phyloP scores from a whole-genome alignment of 2,888 invertebrate genomes.

The Ochropacha duplaris region DNA sequence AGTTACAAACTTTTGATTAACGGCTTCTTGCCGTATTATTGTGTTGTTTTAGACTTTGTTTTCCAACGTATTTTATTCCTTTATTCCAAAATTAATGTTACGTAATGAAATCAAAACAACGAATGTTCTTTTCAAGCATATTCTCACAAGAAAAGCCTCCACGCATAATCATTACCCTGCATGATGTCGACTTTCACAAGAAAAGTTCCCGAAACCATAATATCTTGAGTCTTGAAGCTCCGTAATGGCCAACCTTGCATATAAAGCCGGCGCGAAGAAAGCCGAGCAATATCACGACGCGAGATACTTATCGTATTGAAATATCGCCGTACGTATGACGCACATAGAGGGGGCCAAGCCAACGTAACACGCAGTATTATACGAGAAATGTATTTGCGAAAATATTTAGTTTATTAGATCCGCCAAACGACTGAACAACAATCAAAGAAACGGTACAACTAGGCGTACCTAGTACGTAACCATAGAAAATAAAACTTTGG shows the following conservation, averaged over 20 bases:
- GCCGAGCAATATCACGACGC: conserved; percentile 22
- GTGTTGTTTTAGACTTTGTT: background rate
- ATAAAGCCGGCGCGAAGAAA: conserved; percentile 23
- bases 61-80: background rate
- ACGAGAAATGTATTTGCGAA: background rate
- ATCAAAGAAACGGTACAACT: too few species aligned
- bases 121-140: background rate
- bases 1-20: background rate
- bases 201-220: background rate
- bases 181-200: background rate
- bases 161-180: background rate
- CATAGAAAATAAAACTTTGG: background rate
- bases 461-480: too few species aligned
- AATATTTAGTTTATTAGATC: background rate
- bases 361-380: conserved; percentile 9
- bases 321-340: conserved; percentile 18
- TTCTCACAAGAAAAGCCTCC: background rate
- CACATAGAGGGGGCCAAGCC: conserved; percentile 14
- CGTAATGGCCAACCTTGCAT: conserved; percentile 14
- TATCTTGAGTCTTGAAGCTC: conserved; percentile 10
- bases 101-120: background rate
- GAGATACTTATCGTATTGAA: conserved; percentile 30
- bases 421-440: too few species aligned
- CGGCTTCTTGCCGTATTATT: background rate
- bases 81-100: background rate